Evolutionary conservation across 2,888 invertebrate genomes (phyloP).

Genomic region (Agrochola circellaris): DNA sequence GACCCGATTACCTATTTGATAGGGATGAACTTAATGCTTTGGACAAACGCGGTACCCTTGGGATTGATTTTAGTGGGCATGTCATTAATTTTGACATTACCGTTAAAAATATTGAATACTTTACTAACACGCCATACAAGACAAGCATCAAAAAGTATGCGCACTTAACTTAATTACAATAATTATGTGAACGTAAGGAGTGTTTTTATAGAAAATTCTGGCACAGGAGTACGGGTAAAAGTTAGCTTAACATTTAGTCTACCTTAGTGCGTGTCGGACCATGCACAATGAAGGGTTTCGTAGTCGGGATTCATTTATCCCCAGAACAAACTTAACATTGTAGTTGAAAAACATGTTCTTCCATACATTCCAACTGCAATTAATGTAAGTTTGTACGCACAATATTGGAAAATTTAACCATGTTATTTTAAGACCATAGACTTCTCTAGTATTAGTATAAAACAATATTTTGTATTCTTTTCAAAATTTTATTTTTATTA

Average conservation of each 20-base stretch:
- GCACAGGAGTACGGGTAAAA: background rate
- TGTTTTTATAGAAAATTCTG: background rate
- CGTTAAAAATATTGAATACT: too few relatives aligned
- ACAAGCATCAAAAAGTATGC: background rate
- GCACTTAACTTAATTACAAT: background rate
- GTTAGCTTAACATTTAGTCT: background rate
- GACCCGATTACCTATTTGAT: slow-evolving; percentile 53
- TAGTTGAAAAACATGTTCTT: too few relatives aligned
- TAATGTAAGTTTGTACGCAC: too few relatives aligned
- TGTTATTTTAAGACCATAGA: too few relatives aligned
- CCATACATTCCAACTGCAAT: too few relatives aligned
- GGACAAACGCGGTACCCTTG: slow-evolving; percentile 21
- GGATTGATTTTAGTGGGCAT: background rate
- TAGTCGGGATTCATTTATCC: too few relatives aligned
- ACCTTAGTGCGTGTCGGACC: background rate
- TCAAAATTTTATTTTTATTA: too few relatives aligned
- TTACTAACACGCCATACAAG: background rate
- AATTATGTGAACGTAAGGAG: background rate
- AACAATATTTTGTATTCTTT: too few relatives aligned
- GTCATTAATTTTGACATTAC: background rate
- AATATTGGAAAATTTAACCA: too few relatives aligned
- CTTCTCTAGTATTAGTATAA: too few relatives aligned
- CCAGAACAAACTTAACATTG: too few relatives aligned
- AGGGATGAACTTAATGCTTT: slow-evolving; percentile 38
- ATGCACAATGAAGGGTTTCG: too few relatives aligned